Base-by-base conservation (phyloP, 2,113 vertebrate species). In the Uria lomvia region DNA sequence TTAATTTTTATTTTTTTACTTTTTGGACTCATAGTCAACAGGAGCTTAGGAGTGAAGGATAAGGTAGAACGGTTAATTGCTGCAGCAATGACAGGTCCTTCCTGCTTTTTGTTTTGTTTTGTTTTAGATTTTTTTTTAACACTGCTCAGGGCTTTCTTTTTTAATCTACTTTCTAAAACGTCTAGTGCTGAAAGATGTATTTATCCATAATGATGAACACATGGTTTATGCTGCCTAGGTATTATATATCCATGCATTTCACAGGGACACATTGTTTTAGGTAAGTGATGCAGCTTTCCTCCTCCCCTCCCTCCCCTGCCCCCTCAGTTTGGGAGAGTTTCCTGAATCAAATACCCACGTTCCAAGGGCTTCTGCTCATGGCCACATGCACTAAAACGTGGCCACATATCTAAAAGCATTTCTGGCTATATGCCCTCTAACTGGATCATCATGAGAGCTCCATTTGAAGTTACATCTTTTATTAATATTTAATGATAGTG, bases 161-260 rank as follows among this genome's bases (percentile, higher is more conserved):
- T 78, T 49, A 88, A 74, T 95, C 89, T 88, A 23, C 68, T 90
- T 86, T 73, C 77, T 82, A 79, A 68, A 94, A 92, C 79, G n/a
- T 81, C 75, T 95, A 38, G 66, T 95, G 82, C 86, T 96, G 89
- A 96, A 59, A 86, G 67, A 84, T n/a, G 30, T 72, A 72, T 91
- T 95, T 72, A 92, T 84, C 58, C 53, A 53, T 96, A 93, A 95
- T 84, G 73, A 94, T 56, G 59, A 94, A 94, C 83, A 93, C 65
- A 89, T 92, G 95, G 86, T 84, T 86, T 68, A 49, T 86, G 52
- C 76, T 90, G 68, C 83, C 40, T 77, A 68, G 56, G 72, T 92
- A 73, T 94, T 93, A 93, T 40, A 77, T 93, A 88, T 88, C 58
- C 71, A 21, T 45, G 17, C 23, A 47, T 94, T 94, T 95, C 92